Percentiles rank a stretch among this genome's conserved stretches.
phyloP scores from a whole-genome alignment of 2,797 vertebrate genomes.

The Chanos chanos region DNA sequence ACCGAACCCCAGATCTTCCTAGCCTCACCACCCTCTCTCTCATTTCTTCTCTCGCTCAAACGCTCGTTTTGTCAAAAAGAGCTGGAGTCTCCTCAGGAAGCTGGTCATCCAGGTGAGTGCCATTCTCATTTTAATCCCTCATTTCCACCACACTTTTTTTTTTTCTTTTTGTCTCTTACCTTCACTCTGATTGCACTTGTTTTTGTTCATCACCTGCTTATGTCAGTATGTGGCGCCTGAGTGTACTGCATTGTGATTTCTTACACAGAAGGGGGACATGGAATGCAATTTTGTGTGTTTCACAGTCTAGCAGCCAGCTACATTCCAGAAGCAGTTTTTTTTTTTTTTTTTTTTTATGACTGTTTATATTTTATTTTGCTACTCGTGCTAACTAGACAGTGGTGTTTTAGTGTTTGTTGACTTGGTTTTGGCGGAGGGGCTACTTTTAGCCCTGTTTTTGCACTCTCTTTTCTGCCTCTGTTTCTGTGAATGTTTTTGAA shows the following conservation, averaged over 20 bases:
- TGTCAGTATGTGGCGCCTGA: background rate
- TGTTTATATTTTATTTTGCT: slow-evolving; percentile 49
- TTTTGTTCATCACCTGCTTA: background rate
- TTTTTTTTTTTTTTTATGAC: slow-evolving; percentile 47
- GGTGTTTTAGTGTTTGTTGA: slow-evolving; percentile 59
- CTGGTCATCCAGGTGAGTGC: slow-evolving; percentile 38
- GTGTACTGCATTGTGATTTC: no score
- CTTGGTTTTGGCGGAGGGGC: slow-evolving; percentile 53
- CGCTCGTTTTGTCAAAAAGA: background rate
- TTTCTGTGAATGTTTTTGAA: background rate
- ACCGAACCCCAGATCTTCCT: slow-evolving; percentile 39
- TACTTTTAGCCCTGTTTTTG: slow-evolving; percentile 58
- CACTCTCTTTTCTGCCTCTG: background rate
- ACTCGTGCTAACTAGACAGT: slow-evolving; percentile 54
- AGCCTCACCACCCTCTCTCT: slow-evolving; percentile 34
- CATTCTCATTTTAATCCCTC: background rate
- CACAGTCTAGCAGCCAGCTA: no score
- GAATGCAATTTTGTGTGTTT: no score
- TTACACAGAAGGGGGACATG: no score
- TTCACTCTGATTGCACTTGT: background rate
- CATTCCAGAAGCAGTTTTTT: slow-evolving; percentile 45
- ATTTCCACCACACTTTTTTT: background rate
- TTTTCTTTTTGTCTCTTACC: background rate
- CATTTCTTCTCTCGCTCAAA: slow-evolving; percentile 32
- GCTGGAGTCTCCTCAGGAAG: slow-evolving; percentile 6